These are phyloP conservation scores for Tenrec ecaudatus DNA, from an alignment of 2,113 vertebrate genomes.

Conservation along the genomic window DNA sequence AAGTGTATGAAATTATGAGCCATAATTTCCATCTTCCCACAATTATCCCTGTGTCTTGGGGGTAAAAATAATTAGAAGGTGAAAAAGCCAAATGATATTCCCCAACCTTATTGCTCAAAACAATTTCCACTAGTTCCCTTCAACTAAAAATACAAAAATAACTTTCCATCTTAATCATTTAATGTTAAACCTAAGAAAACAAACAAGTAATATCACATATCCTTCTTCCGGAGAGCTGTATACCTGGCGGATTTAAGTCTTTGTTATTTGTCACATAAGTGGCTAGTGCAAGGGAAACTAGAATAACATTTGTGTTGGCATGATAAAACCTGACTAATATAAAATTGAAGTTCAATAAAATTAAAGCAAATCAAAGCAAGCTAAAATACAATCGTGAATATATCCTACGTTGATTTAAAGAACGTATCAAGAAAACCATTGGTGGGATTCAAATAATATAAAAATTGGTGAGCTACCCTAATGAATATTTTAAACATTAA, in stretches of 20 bases:
- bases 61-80: background rate
- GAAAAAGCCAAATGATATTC: conserved; percentile 35
- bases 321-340: background rate
- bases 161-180: conserved; percentile 51
- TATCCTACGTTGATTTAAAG: no score
- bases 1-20: background rate
- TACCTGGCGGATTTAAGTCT: background rate
- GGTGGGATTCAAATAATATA: no score
- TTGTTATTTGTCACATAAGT: background rate
- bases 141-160: conserved; percentile 47
- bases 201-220: conserved; percentile 25
- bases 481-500: no score
- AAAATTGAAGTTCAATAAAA: no score
- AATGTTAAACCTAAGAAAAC: conserved; percentile 25
- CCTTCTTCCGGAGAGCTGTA: background rate
- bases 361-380: no score
- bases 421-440: no score
- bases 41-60: conserved; percentile 24
- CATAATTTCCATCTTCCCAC: conserved; percentile 50
- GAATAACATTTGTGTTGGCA: conserved; percentile 3
- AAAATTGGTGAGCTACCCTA: no score
- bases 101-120: background rate
- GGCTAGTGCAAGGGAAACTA: background rate
- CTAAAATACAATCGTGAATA: no score
- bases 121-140: background rate